These are phyloP conservation scores for Protonibea diacanthus DNA, from an alignment of 2,797 vertebrate species.

Conservation along the genomic window DNA sequence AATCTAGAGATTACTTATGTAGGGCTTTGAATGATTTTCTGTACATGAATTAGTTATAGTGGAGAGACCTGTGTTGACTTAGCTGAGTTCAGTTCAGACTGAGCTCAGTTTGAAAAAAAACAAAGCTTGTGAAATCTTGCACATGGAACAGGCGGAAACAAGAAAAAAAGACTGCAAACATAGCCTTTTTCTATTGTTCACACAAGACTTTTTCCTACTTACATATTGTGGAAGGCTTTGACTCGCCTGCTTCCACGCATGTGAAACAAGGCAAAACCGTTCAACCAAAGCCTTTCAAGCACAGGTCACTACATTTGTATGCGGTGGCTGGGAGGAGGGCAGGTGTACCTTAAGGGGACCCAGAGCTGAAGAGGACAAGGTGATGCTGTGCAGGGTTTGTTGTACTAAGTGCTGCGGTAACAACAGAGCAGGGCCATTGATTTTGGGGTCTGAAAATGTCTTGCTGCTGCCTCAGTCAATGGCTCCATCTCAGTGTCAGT, in stretches of 20 bases:
- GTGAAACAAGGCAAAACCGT: slow-evolving; percentile 47
- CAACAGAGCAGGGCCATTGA: slow-evolving; percentile 23
- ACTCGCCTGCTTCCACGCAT: slow-evolving; percentile 30
- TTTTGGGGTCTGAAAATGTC: slow-evolving; percentile 28
- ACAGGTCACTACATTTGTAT: slow-evolving; percentile 43
- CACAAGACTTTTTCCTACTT: slow-evolving; percentile 1
- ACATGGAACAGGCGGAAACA: slow-evolving; percentile 1
- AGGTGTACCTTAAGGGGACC: slow-evolving; percentile 26
- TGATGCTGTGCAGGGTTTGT: slow-evolving; percentile 32
- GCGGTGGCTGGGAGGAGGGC: slow-evolving; percentile 4
- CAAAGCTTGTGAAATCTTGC: slow-evolving; percentile 39
- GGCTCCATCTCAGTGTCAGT: neutral
- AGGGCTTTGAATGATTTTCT: slow-evolving; percentile 60
- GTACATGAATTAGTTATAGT: slow-evolving; percentile 50
- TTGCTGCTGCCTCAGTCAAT: slow-evolving; percentile 25
- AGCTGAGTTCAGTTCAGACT: too few relatives aligned
- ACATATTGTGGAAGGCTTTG: slow-evolving; percentile 13
- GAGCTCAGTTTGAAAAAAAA: slow-evolving; percentile 36
- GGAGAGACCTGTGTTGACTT: slow-evolving; percentile 34
- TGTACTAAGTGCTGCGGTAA: slow-evolving; percentile 29
- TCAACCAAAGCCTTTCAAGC: slow-evolving; percentile 39
- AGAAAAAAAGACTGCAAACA: slow-evolving; percentile 14
- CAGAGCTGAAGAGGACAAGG: slow-evolving; percentile 31
- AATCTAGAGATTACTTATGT: slow-evolving; percentile 67
- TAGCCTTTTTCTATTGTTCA: slow-evolving; percentile 25